These are phyloP conservation scores for Chauna torquata DNA, from an alignment of 2,113 vertebrate species.

Conservation along the genomic window DNA sequence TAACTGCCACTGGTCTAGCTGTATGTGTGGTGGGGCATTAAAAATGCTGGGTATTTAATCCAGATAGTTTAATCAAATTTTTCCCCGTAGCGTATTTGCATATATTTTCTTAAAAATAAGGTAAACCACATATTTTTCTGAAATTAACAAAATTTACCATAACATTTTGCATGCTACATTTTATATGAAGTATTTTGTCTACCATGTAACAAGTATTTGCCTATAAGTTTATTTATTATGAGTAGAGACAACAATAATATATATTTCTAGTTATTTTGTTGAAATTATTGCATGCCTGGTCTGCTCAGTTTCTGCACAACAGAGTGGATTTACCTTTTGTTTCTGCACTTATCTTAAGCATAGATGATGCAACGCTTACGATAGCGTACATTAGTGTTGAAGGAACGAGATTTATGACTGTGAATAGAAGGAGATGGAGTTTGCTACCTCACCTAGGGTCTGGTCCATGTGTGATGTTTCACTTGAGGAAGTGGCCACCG, in stretches of 20 bases:
- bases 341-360: neutral
- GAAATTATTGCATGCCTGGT: neutral
- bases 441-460: neutral
- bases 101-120: slow-evolving; percentile 13
- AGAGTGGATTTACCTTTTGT: neutral
- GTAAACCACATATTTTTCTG: neutral
- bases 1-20: neutral
- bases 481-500: neutral
- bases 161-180: neutral
- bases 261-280: neutral
- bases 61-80: neutral
- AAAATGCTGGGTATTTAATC: neutral
- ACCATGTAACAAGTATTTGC: neutral
- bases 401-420: neutral
- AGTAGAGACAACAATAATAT: neutral
- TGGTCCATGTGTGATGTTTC: accelerated
- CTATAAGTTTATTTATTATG: neutral
- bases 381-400: neutral
- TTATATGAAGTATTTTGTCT: neutral
- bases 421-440: neutral
- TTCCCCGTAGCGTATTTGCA: neutral
- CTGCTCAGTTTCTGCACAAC: neutral
- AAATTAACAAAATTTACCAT: neutral
- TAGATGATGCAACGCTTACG: neutral
- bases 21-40: neutral